These are phyloP conservation scores for Okamejei kenojei DNA, from an alignment of 2,797 vertebrate genomes.

Conservation along the genomic window DNA sequence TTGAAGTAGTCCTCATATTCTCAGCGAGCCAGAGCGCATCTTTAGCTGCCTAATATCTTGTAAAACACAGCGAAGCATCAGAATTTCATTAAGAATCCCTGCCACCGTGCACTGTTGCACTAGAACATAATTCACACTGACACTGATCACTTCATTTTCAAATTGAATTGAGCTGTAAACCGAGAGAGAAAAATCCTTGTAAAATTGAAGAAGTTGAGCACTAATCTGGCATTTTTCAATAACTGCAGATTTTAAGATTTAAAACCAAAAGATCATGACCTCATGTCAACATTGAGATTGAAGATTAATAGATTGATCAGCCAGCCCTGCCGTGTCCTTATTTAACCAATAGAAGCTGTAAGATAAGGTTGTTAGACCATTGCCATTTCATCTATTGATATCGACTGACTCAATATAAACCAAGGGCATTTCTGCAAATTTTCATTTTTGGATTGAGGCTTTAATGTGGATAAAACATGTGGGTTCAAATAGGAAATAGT, in stretches of 20 bases:
- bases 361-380: background rate
- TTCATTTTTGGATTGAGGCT: background rate
- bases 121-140: background rate
- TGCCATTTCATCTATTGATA: background rate
- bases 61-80: no score
- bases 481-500: background rate
- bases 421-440: background rate
- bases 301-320: background rate
- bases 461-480: background rate
- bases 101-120: background rate
- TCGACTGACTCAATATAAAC: background rate
- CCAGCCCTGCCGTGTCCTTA: background rate
- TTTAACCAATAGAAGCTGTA: background rate
- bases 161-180: background rate
- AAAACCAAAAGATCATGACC: background rate
- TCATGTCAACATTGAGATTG: background rate
- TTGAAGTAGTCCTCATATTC: background rate
- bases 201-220: background rate
- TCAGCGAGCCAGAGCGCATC: background rate
- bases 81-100: background rate
- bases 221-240: background rate
- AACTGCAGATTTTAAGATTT: background rate
- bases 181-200: background rate
- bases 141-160: background rate
- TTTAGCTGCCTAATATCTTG: background rate